Evolutionary conservation across 2,888 invertebrate genomes (phyloP), one percentile per base, ranked within the genome.

Genomic region (Antheraea yamamai): DNA sequence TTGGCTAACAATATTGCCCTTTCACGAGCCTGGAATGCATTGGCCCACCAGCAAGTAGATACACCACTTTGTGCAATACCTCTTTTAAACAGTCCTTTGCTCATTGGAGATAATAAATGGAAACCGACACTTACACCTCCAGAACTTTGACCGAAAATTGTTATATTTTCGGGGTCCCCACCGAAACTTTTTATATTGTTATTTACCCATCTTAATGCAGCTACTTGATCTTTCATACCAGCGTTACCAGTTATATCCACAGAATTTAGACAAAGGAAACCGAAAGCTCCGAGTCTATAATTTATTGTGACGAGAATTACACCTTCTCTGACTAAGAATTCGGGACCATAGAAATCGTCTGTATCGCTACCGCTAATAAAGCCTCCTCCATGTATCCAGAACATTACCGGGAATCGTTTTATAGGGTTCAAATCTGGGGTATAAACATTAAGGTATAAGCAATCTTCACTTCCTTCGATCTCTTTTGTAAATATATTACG

Each of bases 51-150:
- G 81, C 95, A 94, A 55, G 95, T 89, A 3, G 95, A 92, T 0
- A 95, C 96, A 1, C 97, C 97, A 81, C 97, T 97, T 82, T 97
- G 96, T 0, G 96, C 95, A 68, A 97, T 97, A 8, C 93, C 85
- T 77, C 87, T 85, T 55, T 81, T 83, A 51, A 89, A 90, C 2
- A 91, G 77, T 2, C 88, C 88, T 81, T 85, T 87, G 23, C 84
- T 85, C 87, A 89, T 87, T 0, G 89, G 89, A 1, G 91, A 91
- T 12, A 89, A 75, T 20, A 89, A 77, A 76, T 90, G 91, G 72
- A 78, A 87, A 0, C 85, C 81, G 1, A 76, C 75, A 84, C 85
- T 80, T 0, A 79, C 85, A 6, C 79, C 87, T n/a, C 91, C 91
- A 30, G 87, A 85, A 73, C 91, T 91, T 78, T 88, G 86, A 1